Conservation (phyloP, 2,888 invertebrate genomes). For the Leptinotarsa juncta region DNA sequence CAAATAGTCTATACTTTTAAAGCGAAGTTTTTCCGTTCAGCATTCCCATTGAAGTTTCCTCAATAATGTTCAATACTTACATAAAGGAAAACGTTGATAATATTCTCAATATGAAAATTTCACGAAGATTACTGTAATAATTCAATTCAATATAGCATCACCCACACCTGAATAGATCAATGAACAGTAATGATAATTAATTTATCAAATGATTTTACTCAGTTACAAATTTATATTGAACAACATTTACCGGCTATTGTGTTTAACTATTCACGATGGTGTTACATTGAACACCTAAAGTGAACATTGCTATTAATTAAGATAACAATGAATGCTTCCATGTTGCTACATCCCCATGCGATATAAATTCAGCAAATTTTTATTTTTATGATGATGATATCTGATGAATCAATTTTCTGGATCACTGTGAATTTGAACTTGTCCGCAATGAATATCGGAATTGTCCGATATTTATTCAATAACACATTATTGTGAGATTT, state of each 20-base stretch:
- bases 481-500: not conserved
- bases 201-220: conserved; percentile 51
- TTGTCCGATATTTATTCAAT: conserved; percentile 28
- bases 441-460: not conserved
- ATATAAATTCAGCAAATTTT: conserved; percentile 44
- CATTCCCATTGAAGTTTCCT: too few relatives aligned
- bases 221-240: conserved; percentile 45
- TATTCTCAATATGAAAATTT: not conserved
- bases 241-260: conserved; percentile 33
- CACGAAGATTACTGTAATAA: not conserved
- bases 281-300: conserved; percentile 40
- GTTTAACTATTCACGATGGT: conserved; percentile 35
- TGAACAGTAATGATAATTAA: conserved; percentile 44
- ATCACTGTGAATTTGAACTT: conserved; percentile 37
- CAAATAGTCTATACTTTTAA: too few relatives aligned
- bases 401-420: conserved; percentile 36
- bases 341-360: conserved; percentile 31
- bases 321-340: conserved; percentile 43
- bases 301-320: conserved; percentile 44
- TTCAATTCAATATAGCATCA: conserved; percentile 20
- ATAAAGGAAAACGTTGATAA: not conserved
- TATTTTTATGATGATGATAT: conserved; percentile 39
- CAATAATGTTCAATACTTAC: not conserved
- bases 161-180: conserved; percentile 16
- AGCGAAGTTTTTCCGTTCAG: too few relatives aligned